Conservation (phyloP, 2,113 vertebrate genomes). For the Gnathochromis pfefferi region DNA sequence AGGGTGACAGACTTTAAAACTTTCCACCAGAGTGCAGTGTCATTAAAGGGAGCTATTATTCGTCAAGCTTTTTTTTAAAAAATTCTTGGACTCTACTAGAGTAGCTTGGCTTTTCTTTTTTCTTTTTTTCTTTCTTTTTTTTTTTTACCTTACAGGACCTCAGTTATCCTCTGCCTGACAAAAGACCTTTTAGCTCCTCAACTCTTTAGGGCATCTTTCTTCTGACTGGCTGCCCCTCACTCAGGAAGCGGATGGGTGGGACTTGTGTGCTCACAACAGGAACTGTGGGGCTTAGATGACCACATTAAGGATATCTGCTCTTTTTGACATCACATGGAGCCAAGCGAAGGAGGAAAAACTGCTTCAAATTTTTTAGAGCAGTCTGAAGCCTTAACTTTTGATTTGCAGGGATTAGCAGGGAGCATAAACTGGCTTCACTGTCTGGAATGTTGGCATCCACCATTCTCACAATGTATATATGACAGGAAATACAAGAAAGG, state of each 20-base stretch:
- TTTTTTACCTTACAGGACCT: not conserved
- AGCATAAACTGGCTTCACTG: not conserved
- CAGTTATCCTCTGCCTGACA: not conserved
- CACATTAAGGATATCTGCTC: not conserved
- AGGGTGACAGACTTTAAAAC: not conserved
- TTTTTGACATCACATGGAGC: not conserved
- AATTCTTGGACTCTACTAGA: not conserved
- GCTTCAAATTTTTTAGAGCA: not conserved
- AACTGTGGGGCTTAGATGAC: not conserved
- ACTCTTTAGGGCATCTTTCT: not conserved
- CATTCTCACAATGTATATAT: not conserved
- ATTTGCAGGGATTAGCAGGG: not conserved
- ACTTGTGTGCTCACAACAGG: not conserved
- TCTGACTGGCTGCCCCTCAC: not conserved
- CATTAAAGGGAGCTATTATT: not conserved
- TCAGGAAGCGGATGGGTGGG: not conserved
- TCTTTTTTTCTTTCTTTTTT: accelerated
- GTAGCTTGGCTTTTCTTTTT: not conserved
- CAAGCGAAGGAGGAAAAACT: not conserved
- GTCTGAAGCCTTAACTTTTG: not conserved
- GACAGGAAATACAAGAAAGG: not conserved
- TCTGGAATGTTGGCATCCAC: not conserved
- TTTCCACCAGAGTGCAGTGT: not conserved
- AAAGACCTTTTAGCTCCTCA: not conserved
- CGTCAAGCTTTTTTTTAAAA: not conserved